Percentiles rank a stretch among this genome's conserved stretches.
These are phyloP conservation scores for Pantelozetes paolii DNA, from an alignment of 2,888 invertebrate genomes.

Conservation along the genomic window DNA sequence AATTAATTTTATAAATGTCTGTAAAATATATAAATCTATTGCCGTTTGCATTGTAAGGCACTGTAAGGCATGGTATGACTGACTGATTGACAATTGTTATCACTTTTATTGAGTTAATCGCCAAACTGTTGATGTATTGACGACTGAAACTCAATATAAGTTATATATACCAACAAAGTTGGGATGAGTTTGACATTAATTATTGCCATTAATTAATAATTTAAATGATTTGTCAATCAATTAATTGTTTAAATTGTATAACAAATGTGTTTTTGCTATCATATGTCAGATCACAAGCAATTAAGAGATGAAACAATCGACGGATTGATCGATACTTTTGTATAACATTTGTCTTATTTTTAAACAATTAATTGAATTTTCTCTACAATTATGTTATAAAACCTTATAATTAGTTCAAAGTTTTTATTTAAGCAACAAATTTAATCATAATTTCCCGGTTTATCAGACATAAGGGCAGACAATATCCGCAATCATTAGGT, in stretches of 20 bases:
- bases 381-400: conserved; percentile 3
- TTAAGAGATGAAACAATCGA: background rate
- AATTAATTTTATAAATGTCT: background rate
- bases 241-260: background rate
- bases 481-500: background rate
- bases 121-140: too few species aligned
- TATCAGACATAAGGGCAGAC: conserved; percentile 10
- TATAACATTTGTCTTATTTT: background rate
- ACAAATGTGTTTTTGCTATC: background rate
- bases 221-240: background rate
- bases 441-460: conserved; percentile 24
- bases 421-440: background rate
- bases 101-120: too few species aligned
- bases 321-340: background rate
- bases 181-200: background rate
- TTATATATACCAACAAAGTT: conserved; percentile 6
- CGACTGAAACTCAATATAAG: too few species aligned
- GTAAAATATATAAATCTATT: background rate
- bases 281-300: background rate
- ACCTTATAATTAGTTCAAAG: background rate
- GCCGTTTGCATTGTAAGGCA: background rate
- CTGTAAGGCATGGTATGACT: background rate
- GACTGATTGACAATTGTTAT: too few species aligned
- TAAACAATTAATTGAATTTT: background rate
- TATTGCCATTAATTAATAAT: background rate